phyloP scores from a whole-genome alignment of 2,888 invertebrate species.

The Aphodius granarius region DNA sequence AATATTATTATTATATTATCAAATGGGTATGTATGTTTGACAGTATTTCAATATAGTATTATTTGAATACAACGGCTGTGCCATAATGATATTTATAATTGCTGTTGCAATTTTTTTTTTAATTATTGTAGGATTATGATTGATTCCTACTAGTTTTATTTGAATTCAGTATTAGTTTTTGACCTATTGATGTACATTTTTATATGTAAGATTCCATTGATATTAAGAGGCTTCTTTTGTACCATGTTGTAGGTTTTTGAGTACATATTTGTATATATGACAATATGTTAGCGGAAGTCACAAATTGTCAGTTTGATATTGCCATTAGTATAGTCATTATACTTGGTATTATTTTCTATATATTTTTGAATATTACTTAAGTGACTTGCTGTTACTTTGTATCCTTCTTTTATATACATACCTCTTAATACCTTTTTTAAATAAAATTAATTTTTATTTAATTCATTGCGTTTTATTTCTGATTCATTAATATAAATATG shows the following conservation, averaged over 20 bases:
- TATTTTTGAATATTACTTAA: not conserved
- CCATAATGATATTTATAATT: not conserved
- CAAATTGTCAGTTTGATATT: not conserved
- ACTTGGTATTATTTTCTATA: too few relatives aligned
- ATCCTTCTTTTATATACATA: too few relatives aligned
- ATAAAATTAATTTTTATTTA: too few relatives aligned
- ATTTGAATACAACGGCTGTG: not conserved
- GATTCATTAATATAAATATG: too few relatives aligned
- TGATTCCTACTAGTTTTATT: not conserved
- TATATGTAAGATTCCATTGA: not conserved
- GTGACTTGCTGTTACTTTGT: too few relatives aligned
- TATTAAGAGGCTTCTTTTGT: not conserved
- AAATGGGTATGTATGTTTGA: too few relatives aligned
- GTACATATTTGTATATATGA: too few relatives aligned
- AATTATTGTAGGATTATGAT: not conserved
- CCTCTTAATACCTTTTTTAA: too few relatives aligned
- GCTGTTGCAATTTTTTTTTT: not conserved
- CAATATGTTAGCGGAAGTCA: not conserved
- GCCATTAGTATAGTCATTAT: not conserved
- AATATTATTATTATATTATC: too few relatives aligned
- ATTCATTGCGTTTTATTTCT: too few relatives aligned
- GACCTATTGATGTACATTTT: not conserved
- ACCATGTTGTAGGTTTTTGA: not conserved
- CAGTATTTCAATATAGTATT: not conserved
- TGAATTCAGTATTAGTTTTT: not conserved